Conservation (phyloP, 2,888 invertebrate genomes). For the Yponomeuta sedellus region DNA sequence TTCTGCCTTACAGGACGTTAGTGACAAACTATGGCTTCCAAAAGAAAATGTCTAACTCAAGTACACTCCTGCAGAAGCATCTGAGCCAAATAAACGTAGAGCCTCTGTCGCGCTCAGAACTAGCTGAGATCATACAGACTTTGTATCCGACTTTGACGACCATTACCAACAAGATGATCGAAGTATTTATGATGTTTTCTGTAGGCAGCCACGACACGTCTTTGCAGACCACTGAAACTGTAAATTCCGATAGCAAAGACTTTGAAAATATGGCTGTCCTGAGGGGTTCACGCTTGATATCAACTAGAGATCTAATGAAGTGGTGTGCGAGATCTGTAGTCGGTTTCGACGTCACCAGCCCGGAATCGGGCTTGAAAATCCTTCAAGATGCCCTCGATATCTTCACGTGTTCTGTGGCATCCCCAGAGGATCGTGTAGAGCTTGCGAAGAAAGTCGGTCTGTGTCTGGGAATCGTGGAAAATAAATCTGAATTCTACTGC, state of each 20-base stretch:
- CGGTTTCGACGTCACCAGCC: slow-evolving; percentile 84
- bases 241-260: slow-evolving; percentile 32
- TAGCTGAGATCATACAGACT: slow-evolving; percentile 81
- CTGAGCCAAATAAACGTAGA: slow-evolving; percentile 89
- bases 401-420: slow-evolving; percentile 87
- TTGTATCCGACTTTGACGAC: slow-evolving; percentile 84
- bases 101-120: slow-evolving; percentile 84
- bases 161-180: slow-evolving; percentile 85
- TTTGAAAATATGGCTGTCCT: slow-evolving; percentile 37
- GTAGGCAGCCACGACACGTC: slow-evolving; percentile 79
- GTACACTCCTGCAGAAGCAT: slow-evolving; percentile 86
- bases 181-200: slow-evolving; percentile 89
- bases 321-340: slow-evolving; percentile 88
- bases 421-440: slow-evolving; percentile 78
- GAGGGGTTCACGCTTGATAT: slow-evolving; percentile 80
- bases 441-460: slow-evolving; percentile 86
- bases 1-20: slow-evolving; percentile 68
- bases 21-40: slow-evolving; percentile 78
- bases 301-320: slow-evolving; percentile 93
- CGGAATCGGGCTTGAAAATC: slow-evolving; percentile 81
- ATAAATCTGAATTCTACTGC: slow-evolving; percentile 88
- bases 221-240: slow-evolving; percentile 50
- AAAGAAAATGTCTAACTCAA: slow-evolving; percentile 78
- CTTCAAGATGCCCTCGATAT: slow-evolving; percentile 94
- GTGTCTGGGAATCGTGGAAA: slow-evolving; percentile 87